phyloP scores from a whole-genome alignment of 1,140 invertebrate species.

The Oryctes rhinoceros region DNA sequence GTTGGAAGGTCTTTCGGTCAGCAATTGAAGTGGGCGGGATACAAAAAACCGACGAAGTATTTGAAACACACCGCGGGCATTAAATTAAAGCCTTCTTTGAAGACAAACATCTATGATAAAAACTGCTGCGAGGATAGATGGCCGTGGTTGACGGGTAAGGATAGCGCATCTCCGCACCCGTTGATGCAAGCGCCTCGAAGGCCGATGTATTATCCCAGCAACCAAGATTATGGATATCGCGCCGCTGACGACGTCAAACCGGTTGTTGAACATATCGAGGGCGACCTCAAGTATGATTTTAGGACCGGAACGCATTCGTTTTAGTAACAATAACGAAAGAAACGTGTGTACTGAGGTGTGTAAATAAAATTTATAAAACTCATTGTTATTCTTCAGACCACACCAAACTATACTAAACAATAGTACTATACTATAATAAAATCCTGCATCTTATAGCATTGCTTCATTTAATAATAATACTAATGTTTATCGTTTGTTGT shows the following conservation, averaged over 20 bases:
- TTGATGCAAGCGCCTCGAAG: not conserved
- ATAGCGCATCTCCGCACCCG: not conserved
- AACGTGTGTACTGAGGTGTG: not conserved
- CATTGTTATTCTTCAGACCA: too few species aligned
- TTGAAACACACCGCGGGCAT: not conserved
- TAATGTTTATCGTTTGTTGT: too few species aligned
- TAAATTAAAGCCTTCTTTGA: conserved; percentile 26
- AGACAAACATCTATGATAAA: conserved; percentile 28
- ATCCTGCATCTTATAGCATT: too few species aligned
- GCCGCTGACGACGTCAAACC: conserved; percentile 53
- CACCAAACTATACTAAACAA: too few species aligned
- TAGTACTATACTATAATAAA: too few species aligned
- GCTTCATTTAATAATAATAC: too few species aligned
- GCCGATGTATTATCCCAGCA: conserved; percentile 32
- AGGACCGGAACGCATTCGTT: conserved; percentile 55
- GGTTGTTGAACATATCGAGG: conserved; percentile 55
- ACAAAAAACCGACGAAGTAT: conserved; percentile 34
- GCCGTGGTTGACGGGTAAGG: conserved; percentile 12
- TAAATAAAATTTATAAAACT: conserved; percentile 9
- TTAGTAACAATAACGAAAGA: conserved; percentile 16
- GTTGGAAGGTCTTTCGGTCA: not conserved
- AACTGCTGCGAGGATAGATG: conserved; percentile 29
- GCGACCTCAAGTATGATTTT: conserved; percentile 58
- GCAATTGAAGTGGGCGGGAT: not conserved
- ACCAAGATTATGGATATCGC: conserved; percentile 39